Conservation (phyloP, 2,888 invertebrate genomes). For the Tetropium fuscum region DNA sequence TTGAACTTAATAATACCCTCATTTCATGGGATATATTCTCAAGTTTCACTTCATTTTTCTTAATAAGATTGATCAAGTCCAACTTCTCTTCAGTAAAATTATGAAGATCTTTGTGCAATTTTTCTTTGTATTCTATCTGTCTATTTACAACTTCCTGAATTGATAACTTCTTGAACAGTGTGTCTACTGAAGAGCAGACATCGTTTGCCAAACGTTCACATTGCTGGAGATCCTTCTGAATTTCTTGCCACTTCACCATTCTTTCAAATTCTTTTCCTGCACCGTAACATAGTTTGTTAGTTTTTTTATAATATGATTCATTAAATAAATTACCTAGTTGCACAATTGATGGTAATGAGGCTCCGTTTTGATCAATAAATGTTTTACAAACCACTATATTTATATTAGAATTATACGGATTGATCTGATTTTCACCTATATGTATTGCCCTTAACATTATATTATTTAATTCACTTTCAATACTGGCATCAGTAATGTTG, state of each 20-base stretch:
- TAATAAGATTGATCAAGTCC: slow-evolving; percentile 19
- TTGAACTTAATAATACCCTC: not conserved
- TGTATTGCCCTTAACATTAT: not conserved
- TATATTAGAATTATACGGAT: not conserved
- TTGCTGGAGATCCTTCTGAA: slow-evolving; percentile 10
- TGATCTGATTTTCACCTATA: not conserved
- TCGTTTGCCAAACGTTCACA: not conserved
- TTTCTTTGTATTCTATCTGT: not conserved
- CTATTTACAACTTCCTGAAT: slow-evolving; percentile 3
- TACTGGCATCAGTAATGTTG: not conserved
- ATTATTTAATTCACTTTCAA: not conserved
- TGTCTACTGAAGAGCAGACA: not conserved
- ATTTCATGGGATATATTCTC: slow-evolving; percentile 23
- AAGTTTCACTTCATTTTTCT: slow-evolving; percentile 14
- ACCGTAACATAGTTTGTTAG: slow-evolving; percentile 21
- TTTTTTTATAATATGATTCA: slow-evolving; percentile 20
- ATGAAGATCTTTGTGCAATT: slow-evolving; percentile 4
- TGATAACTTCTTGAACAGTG: slow-evolving; percentile 19
- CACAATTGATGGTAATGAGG: not conserved
- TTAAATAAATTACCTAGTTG: slow-evolving; percentile 17
- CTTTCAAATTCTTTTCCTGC: slow-evolving; percentile 8
- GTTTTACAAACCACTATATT: not conserved
- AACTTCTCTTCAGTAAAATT: slow-evolving; percentile 24
- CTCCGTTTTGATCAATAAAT: not conserved
- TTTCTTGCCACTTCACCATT: slow-evolving; percentile 18